These are phyloP conservation scores for Nymphalis c-album DNA, from an alignment of 2,888 invertebrate species.

Conservation along the genomic window DNA sequence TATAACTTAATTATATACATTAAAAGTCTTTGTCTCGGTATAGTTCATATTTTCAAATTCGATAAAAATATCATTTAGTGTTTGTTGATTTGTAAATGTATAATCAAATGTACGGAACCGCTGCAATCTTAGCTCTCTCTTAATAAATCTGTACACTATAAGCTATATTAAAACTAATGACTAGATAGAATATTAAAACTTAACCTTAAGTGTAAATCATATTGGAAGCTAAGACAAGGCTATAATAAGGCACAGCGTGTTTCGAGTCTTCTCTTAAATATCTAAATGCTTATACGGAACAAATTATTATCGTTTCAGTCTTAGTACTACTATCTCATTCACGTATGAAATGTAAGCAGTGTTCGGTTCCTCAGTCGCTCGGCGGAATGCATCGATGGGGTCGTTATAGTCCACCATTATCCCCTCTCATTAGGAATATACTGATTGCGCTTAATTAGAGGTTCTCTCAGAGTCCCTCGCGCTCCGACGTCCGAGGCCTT, in stretches of 20 bases:
- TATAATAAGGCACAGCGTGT: constrained; percentile 76
- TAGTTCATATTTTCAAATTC: constrained; percentile 20
- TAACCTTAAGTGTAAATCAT: constrained; percentile 55
- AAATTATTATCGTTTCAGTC: constrained; percentile 71
- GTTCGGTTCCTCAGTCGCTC: constrained; percentile 66
- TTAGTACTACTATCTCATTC: constrained; percentile 68
- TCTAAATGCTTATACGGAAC: constrained; percentile 74
- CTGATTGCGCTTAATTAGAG: constrained; percentile 81
- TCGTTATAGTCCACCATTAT: constrained; percentile 79
- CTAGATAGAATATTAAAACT: constrained; percentile 72
- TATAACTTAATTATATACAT: constrained; percentile 62
- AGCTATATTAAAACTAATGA: constrained; percentile 66
- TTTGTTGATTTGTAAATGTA: constrained; percentile 7
- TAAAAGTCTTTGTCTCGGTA: constrained; percentile 75
- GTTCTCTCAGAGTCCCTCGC: constrained; percentile 71
- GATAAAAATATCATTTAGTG: not conserved
- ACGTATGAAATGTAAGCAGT: constrained; percentile 69
- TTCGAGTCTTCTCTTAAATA: constrained; percentile 63
- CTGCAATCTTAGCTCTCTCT: constrained; percentile 31
- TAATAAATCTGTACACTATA: constrained; percentile 40
- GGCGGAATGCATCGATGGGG: constrained; percentile 77
- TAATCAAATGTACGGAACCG: constrained; percentile 20
- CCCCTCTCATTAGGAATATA: constrained; percentile 81
- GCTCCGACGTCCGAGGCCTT: constrained; percentile 66
- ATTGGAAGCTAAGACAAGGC: constrained; percentile 67